Conservation (phyloP, 1,140 invertebrate species). For the Maniola jurtina region DNA sequence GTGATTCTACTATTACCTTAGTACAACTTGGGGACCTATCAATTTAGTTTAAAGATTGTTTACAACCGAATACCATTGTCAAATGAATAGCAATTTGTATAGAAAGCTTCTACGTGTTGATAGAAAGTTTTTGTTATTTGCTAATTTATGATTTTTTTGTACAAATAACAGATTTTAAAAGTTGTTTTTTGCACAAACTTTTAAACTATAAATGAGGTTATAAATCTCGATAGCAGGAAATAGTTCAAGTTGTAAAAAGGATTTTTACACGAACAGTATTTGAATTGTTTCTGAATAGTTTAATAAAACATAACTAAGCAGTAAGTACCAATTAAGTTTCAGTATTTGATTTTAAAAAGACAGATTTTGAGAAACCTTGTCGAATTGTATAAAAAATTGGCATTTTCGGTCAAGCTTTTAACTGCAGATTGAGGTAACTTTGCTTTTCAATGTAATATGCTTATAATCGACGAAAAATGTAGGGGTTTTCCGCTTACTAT, state of each 20-base stretch:
- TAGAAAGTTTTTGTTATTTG: not conserved
- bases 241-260: not conserved
- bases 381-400: not conserved
- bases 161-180: not conserved
- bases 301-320: not conserved
- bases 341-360: not conserved
- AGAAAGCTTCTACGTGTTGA: not conserved
- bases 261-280: not conserved
- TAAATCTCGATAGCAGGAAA: not conserved
- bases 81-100: not conserved
- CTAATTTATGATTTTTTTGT: slow-evolving; percentile 1
- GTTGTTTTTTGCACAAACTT: slow-evolving; percentile 4
- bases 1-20: no score
- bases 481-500: no score
- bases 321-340: not conserved
- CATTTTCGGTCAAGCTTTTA: no score
- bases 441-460: no score
- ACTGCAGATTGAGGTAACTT: no score
- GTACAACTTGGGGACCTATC: no score
- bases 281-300: not conserved
- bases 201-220: not conserved
- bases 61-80: no score
- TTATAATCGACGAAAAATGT: no score
- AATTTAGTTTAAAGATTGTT: no score
- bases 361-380: not conserved